Evolutionary conservation across 1,140 invertebrate species (phyloP).

Genomic region (Drosophila nebulosa): DNA sequence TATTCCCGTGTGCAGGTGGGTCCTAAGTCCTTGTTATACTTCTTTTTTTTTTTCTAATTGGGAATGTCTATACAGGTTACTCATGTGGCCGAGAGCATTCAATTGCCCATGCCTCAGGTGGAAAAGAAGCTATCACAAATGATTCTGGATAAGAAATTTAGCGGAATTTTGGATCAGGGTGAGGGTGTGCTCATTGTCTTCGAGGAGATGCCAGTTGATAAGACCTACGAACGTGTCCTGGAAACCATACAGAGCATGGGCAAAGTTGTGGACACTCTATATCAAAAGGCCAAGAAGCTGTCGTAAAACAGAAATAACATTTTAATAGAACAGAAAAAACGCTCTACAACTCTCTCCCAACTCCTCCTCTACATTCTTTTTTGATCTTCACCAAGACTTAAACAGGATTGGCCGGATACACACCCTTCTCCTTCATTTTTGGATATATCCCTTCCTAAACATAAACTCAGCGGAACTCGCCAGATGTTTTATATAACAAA

Average conservation of each 20-base stretch:
- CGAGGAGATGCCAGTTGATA: conserved; percentile 96
- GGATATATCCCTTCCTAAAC: not conserved
- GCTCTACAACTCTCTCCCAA: not conserved
- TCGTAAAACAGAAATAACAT: conserved; percentile 85
- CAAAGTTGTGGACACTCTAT: conserved; percentile 98
- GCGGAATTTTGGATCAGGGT: conserved; percentile 98
- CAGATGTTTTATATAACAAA: not conserved
- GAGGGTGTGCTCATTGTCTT: conserved; percentile 98
- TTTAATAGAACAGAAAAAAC: not conserved
- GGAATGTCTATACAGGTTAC: conserved; percentile 83
- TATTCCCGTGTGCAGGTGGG: conserved; percentile 97
- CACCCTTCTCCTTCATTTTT: not conserved
- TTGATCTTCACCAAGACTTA: conserved; percentile 49
- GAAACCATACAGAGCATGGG: conserved; percentile 99
- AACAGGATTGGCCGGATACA: conserved; percentile 34
- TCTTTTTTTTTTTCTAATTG: not conserved
- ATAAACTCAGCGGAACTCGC: not conserved
- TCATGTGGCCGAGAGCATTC: conserved; percentile 92
- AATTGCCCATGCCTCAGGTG: conserved; percentile 93
- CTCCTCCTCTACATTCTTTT: not conserved
- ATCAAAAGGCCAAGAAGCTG: conserved; percentile 98
- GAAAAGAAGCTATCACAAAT: conserved; percentile 99
- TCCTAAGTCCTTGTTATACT: not conserved
- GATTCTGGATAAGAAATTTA: conserved; percentile 99
- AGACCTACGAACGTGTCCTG: conserved; percentile 97